Base-by-base conservation (phyloP, 2,888 invertebrate species). In the Caenorhabditis sp. region DNA sequence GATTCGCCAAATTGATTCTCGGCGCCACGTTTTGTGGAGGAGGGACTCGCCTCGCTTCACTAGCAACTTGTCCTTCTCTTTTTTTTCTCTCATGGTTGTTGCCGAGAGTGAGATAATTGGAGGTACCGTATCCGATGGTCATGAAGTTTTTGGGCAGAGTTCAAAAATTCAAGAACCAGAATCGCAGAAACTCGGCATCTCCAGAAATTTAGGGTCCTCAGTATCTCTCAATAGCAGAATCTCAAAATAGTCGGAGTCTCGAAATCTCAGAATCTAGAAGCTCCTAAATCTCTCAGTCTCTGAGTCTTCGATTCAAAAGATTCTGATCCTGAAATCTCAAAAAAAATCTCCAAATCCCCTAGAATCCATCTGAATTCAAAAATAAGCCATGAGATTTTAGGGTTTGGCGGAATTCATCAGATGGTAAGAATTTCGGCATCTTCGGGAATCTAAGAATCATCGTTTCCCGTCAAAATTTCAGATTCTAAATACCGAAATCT, bases 1-100 rank as follows among this genome's bases (percentile, higher is more conserved):
- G 58, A 70, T 70, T 70, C 70, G 70, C 70, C 70, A 70, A 70
- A 70, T 70, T 70, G 70, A 58, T 70, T 70, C 70, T 28, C 58
- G 28, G 19, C 70, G 47, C 66, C 41, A 47, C 26, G 41, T 31
- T 38, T 24, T n/a, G 24, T 7, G 5, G n/a, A 10, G 35, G 14
- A 22, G 51, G 16, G 22, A 35, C 7, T 31, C 5, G 14, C 56
- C n/a, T 19, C 10, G 49, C 4, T 31, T 26, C 47, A 51, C 19
- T 10, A 35, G 66, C 66, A 54, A 51, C 51, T 68, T 51, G 51
- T 35, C 51, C 28, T 64, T 2, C 31, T 38, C n/a, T n/a, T n/a
- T 35, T 19, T 10, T n/a, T 47, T n/a, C 7, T 69, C 56, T 26
- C 41, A 16, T 54, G 38, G 6, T 28, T 3, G 49, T 2, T 19